phyloP scores from a whole-genome alignment of 2,888 invertebrate genomes.

The Drosophila mercatorum region DNA sequence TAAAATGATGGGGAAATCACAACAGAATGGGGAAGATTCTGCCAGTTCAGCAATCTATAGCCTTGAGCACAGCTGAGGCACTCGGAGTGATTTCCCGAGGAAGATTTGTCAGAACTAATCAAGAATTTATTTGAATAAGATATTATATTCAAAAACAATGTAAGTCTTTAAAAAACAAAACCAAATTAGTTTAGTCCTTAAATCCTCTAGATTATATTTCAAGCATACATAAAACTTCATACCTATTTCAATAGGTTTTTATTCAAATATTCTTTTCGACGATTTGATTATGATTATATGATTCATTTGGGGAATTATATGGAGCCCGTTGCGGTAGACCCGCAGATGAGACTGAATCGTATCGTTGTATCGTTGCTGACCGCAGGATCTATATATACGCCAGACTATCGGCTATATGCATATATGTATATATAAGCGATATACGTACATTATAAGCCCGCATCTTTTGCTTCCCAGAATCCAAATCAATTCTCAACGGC shows the following conservation, averaged over 20 bases:
- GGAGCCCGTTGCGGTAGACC: slow-evolving; percentile 5
- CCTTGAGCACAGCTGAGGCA: no score
- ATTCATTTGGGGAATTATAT: slow-evolving; percentile 3
- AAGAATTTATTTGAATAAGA: no score
- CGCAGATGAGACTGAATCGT: slow-evolving; percentile 33
- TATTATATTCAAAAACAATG: no score
- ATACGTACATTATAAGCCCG: slow-evolving; percentile 24
- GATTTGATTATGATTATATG: background rate
- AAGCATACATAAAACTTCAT: background rate
- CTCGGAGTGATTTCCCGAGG: no score
- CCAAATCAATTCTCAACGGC: slow-evolving; percentile 16
- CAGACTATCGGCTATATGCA: slow-evolving; percentile 9
- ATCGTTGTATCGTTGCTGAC: slow-evolving; percentile 9
- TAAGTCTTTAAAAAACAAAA: no score
- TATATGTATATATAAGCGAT: background rate
- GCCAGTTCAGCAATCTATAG: no score
- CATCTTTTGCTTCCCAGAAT: slow-evolving; percentile 24
- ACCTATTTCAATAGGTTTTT: background rate
- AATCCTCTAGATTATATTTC: background rate
- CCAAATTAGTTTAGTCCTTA: no score
- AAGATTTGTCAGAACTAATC: no score
- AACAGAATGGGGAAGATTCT: no score
- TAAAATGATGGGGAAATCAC: no score
- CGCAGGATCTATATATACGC: slow-evolving; percentile 33
- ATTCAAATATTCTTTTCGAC: background rate